Base-by-base conservation (phyloP, 2,797 vertebrate species). In the Squalus acanthias region DNA sequence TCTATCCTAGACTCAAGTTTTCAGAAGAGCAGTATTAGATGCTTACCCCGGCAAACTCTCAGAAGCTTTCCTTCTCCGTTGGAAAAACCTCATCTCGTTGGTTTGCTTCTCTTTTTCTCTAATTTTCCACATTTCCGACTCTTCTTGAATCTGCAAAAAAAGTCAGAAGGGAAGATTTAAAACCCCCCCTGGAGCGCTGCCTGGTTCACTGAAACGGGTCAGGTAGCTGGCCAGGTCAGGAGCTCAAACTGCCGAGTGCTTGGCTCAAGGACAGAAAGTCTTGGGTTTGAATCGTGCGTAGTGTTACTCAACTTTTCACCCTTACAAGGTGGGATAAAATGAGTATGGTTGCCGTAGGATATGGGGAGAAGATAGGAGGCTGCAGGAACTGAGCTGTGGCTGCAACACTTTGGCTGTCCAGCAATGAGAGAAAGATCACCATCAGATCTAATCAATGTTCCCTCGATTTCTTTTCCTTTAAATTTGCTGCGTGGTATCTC, bases 41-140 rank as follows among this genome's bases (percentile, higher is more conserved):
- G 8, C 70, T 95, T 76, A 95, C 94, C 94, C 94, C 0, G 94
- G 70, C 70, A 95, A 95, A 39, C 70, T n/a, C 24, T 7, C 50
- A 0, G 97, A 97, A 50, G 98, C 96, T 96, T 96, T 97, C 69
- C 97, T 97, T 96, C 97, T 97, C 96, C 97, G 97, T 96, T 97
- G 97, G 6, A 97, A 97, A 96, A 97, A 97, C 96, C 97, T 97
- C 33, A 97, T 97, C 96, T 98, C 98, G 96, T 98, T 97, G 26
- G 98, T 97, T 82, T 99, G 98, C 93, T 98, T 98, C 97, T 99
- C 98, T 97, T 98, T 98, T 97, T 98, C 98, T 96, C 99, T 98
- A 97, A 99, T 98, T 97, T 99, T 99, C 99, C 99, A 99, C 98
- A 99, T 99, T 97, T 99, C 98, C 17, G 98, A 98, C 97, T 98